Base-by-base conservation (phyloP, 1,140 invertebrate species). In the Drosophila ambigua region DNA sequence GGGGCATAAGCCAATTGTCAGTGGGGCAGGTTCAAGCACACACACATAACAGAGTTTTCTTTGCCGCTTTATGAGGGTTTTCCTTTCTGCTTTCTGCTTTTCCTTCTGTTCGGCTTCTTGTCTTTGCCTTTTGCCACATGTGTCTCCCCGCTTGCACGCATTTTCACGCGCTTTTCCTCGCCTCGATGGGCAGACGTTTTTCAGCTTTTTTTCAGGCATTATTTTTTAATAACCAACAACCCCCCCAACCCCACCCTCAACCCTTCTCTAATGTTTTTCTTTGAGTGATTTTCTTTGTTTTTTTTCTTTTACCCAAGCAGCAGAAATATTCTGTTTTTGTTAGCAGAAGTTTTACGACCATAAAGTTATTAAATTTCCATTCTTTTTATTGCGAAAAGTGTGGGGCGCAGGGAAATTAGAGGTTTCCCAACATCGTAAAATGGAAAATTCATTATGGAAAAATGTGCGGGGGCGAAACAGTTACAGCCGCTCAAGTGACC, bases 351-450 rank as follows among this genome's bases (percentile, higher is more conserved):
- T 87, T 85, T 85, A 87, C 41, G 51, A 31, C 65, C 82, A 60
- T 78, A 78, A 87, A 75, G 51, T 87, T 85, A 85, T 85, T 85
- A 85, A 85, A 87, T 85, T 85, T 87, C 82, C 81, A 85, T 84
- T 76, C 63, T 77, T 81, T 63, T 73, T 66, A 57, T 65, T 55
- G 55, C 49, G 23, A 60, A 67, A 31, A 57, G 72, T 60, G 49
- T 59, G 20, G 16, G 4, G 23, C 2, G 23, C 23, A 20, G 23
- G 24, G 55, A 80, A 85, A 83, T 68, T 78, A 65, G 35, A 39
- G 59, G 67, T 82, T 82, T 77, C 65, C 31, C 50, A 68, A 43
- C 63, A 62, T 48, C 60, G 65, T 85, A 88, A 85, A 80, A 69
- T 26, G 57, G 16, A 50, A 73, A 82, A 71, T 57, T 76, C 80